Percentiles rank a stretch among this genome's conserved stretches.
phyloP scores from a whole-genome alignment of 2,113 vertebrate genomes.

The Numenius arquata region DNA sequence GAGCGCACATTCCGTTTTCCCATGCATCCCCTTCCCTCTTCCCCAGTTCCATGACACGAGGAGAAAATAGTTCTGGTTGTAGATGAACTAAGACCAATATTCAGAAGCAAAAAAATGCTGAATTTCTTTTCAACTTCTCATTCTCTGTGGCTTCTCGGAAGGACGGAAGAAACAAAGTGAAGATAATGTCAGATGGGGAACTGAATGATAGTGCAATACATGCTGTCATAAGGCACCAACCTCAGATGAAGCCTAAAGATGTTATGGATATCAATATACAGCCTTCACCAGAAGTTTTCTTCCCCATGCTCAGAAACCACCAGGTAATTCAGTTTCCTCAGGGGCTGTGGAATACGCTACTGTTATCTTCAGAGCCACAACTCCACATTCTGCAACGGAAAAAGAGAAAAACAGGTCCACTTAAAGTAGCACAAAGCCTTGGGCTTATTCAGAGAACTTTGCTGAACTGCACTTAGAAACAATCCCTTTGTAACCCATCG shows the following conservation, averaged over 20 bases:
- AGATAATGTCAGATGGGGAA: neutral
- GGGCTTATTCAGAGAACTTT: neutral
- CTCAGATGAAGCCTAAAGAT: neutral
- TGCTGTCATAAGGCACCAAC: neutral
- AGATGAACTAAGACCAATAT: neutral
- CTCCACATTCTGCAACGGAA: neutral
- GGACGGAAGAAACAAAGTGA: neutral
- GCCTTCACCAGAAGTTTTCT: neutral
- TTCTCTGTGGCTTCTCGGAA: neutral
- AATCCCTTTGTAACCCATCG: neutral
- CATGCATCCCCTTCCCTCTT: neutral
- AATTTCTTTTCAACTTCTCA: neutral
- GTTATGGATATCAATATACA: neutral
- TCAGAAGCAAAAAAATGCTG: neutral
- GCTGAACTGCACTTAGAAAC: neutral
- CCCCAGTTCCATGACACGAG: fast-evolving
- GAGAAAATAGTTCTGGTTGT: neutral
- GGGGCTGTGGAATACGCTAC: neutral
- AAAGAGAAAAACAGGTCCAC: neutral
- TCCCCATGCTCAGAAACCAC: neutral
- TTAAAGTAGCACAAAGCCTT: neutral
- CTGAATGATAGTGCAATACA: neutral
- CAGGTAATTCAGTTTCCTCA: neutral
- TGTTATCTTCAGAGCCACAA: neutral
- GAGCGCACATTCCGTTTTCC: neutral